Conservation (phyloP, 2,113 vertebrate species). For the Cyrtonyx montezumae region DNA sequence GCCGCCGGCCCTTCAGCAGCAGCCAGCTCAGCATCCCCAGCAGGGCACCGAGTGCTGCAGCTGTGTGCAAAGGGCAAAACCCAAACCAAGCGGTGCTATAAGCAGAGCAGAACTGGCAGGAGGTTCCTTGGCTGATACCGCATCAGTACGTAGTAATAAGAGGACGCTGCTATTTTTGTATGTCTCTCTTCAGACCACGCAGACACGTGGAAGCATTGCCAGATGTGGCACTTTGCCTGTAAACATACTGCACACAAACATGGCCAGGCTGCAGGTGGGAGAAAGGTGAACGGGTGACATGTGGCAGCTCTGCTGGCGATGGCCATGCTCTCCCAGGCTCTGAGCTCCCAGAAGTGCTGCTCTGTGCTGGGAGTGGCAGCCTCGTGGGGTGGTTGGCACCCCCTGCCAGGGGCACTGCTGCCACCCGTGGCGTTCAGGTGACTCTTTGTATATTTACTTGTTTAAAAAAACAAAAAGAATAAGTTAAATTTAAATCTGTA, state of each 20-base stretch:
- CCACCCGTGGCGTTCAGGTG: slow-evolving; percentile 63
- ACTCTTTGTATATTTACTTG: slow-evolving; percentile 75
- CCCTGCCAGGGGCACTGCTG: slow-evolving; percentile 36
- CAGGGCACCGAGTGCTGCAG: no score
- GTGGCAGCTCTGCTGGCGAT: neutral
- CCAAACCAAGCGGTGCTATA: neutral
- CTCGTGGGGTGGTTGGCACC: neutral
- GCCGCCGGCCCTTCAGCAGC: accelerated
- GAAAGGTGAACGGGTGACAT: neutral
- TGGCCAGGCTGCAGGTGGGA: neutral
- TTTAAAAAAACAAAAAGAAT: neutral
- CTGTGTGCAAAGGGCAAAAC: neutral
- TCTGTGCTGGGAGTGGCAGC: neutral
- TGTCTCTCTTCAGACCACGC: neutral
- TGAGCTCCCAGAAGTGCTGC: neutral
- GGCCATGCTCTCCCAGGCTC: accelerated
- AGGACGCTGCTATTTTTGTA: slow-evolving; percentile 17
- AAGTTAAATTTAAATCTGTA: slow-evolving; percentile 74
- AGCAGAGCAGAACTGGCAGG: neutral
- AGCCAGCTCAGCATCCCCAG: neutral
- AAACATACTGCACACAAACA: neutral
- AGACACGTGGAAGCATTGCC: neutral
- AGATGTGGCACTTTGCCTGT: neutral
- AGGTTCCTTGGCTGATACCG: slow-evolving; percentile 26
- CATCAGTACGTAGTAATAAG: slow-evolving; percentile 66